These are phyloP conservation scores for Drosophila villosipedis DNA, from an alignment of 2,888 invertebrate genomes.

Conservation along the genomic window DNA sequence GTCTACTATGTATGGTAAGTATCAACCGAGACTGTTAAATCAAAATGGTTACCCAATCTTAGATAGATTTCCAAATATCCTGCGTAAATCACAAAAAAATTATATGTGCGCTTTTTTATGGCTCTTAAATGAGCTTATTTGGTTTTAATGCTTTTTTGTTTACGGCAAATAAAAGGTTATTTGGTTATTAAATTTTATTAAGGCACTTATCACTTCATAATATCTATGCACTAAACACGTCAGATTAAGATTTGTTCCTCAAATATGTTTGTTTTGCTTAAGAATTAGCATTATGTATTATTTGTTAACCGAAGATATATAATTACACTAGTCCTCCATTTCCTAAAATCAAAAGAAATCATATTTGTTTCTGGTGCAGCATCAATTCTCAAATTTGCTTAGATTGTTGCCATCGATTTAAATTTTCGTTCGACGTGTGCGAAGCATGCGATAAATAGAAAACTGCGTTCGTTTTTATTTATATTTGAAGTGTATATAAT, in stretches of 20 bases:
- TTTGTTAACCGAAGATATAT: background rate
- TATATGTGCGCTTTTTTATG: slow-evolving; percentile 18
- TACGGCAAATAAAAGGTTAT: background rate
- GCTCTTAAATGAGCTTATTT: slow-evolving; percentile 27
- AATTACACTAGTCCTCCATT: too few relatives aligned
- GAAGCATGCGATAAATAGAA: slow-evolving; percentile 43
- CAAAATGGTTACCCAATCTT: slow-evolving; percentile 33
- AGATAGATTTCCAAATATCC: slow-evolving; percentile 16
- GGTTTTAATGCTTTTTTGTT: background rate
- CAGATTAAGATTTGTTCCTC: background rate
- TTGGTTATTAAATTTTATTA: background rate
- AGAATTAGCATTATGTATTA: background rate
- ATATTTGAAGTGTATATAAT: slow-evolving; percentile 8
- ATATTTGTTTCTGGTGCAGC: background rate
- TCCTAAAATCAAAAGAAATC: background rate
- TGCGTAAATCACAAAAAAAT: slow-evolving; percentile 5
- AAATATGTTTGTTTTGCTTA: background rate
- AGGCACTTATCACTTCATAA: background rate
- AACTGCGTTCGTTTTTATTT: slow-evolving; percentile 13
- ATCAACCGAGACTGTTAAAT: slow-evolving; percentile 23
- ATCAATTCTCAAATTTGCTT: background rate
- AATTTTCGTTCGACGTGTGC: slow-evolving; percentile 32
- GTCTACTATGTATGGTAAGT: slow-evolving; percentile 1
- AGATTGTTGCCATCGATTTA: slow-evolving; percentile 3
- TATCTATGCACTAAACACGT: background rate